A percentile compares a stretch with the other conserved stretches of the same genome.
These are phyloP conservation scores for Austrolebias charrua DNA, from an alignment of 2,797 vertebrate genomes.

Conservation along the genomic window DNA sequence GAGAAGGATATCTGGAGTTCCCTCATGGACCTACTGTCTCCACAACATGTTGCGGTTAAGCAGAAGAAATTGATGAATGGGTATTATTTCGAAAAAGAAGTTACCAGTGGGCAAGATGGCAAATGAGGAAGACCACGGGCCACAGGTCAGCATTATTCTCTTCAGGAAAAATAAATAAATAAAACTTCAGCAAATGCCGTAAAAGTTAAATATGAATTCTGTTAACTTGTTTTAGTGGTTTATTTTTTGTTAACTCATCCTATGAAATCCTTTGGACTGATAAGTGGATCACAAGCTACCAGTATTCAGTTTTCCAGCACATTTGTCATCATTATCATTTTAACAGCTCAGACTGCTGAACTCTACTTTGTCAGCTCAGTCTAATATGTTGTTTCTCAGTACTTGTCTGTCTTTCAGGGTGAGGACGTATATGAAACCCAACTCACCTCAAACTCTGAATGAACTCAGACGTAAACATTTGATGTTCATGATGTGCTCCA, in stretches of 20 bases:
- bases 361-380: not conserved
- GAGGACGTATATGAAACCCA: not conserved
- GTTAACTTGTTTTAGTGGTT: too few relatives aligned
- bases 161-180: too few relatives aligned
- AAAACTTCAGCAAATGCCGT: too few relatives aligned
- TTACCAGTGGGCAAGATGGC: too few relatives aligned
- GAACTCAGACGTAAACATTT: conserved; percentile 22
- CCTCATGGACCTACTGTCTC: too few relatives aligned
- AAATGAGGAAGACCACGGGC: not conserved
- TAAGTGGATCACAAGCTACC: too few relatives aligned
- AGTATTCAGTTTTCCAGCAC: not conserved
- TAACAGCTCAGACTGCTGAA: not conserved
- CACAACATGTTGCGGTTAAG: too few relatives aligned
- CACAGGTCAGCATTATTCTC: not conserved
- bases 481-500: conserved; percentile 22
- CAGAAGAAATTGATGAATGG: too few relatives aligned
- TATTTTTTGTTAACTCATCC: too few relatives aligned
- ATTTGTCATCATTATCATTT: not conserved
- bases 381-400: not conserved
- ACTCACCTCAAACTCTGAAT: conserved; percentile 14
- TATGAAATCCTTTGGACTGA: too few relatives aligned
- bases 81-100: not conserved
- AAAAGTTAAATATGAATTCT: too few relatives aligned
- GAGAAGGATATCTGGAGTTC: too few relatives aligned
- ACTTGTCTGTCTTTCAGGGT: not conserved